Evolutionary conservation across 2,888 invertebrate species (phyloP).

Genomic region (Protula sp.): DNA sequence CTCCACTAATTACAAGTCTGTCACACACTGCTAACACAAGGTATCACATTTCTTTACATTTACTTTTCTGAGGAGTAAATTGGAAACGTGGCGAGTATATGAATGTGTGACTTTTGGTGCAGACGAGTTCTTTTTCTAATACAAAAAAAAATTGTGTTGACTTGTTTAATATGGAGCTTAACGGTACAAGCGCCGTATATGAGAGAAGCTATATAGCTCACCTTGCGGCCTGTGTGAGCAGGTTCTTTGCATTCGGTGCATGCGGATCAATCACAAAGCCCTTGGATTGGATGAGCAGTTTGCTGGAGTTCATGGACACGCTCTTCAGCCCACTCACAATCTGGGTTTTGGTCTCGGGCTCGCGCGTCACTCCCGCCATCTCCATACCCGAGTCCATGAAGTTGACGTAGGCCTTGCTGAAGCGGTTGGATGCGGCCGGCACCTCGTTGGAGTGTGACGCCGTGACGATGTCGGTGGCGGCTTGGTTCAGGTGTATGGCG

Average conservation of each 20-base stretch:
- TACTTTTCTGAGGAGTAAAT: too few species aligned
- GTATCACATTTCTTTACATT: too few species aligned
- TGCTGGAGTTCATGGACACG: slow-evolving; percentile 80
- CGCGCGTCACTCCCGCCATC: slow-evolving; percentile 56
- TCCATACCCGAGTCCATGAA: slow-evolving; percentile 61
- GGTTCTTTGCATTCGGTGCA: slow-evolving; percentile 85
- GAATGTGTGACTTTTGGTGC: too few species aligned
- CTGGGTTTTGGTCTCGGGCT: slow-evolving; percentile 67
- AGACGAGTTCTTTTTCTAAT: too few species aligned
- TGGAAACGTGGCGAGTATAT: too few species aligned
- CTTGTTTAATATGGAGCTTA: too few species aligned
- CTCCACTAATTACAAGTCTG: too few species aligned
- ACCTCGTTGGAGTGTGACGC: slow-evolving; percentile 65
- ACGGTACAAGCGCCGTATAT: too few species aligned
- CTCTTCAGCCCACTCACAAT: slow-evolving; percentile 83
- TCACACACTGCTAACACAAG: too few species aligned
- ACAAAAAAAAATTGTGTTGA: too few species aligned
- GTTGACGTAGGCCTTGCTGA: slow-evolving; percentile 69
- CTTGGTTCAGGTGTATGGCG: slow-evolving; percentile 76
- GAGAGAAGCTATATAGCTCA: too few species aligned
- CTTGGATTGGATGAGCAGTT: slow-evolving; percentile 80
- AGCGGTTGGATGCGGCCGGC: slow-evolving; percentile 70
- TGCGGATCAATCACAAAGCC: slow-evolving; percentile 82
- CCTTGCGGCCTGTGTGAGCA: slow-evolving; percentile 68
- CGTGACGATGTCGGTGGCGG: slow-evolving; percentile 76